Conservation (phyloP, 2,113 vertebrate species). For the Aix galericulata region DNA sequence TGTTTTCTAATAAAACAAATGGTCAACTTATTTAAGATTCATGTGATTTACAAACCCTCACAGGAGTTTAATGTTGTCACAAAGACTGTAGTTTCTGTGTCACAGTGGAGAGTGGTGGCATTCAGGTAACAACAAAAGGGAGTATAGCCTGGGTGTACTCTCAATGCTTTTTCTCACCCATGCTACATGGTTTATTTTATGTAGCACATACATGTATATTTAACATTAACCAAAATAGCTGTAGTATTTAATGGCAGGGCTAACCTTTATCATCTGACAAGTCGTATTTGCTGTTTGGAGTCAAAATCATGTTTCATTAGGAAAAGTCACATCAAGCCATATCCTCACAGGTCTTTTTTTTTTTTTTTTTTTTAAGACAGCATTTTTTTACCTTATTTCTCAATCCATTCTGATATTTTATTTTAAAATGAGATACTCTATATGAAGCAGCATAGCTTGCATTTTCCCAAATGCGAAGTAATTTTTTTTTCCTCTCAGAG, state of each 20-base stretch:
- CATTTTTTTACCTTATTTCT: conserved; percentile 67
- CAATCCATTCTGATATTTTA: conserved; percentile 40
- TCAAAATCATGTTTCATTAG: conserved; percentile 51
- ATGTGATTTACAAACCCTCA: neutral
- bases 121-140: neutral
- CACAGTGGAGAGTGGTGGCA: neutral
- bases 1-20: neutral
- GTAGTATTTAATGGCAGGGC: conserved; percentile 1
- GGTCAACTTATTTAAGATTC: neutral
- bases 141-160: neutral
- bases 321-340: conserved; percentile 30
- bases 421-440: conserved; percentile 35
- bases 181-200: neutral
- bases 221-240: neutral
- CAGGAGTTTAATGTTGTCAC: neutral
- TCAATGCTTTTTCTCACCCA: neutral
- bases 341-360: conserved; percentile 39
- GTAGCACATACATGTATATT: neutral
- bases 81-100: neutral
- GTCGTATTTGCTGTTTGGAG: conserved; percentile 30
- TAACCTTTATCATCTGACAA: conserved; percentile 55
- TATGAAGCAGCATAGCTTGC: neutral
- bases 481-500: neutral
- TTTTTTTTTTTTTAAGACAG: conserved; percentile 68
- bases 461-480: neutral